These are phyloP conservation scores for Trematomus bernacchii DNA, from an alignment of 2,797 vertebrate species.

Conservation along the genomic window DNA sequence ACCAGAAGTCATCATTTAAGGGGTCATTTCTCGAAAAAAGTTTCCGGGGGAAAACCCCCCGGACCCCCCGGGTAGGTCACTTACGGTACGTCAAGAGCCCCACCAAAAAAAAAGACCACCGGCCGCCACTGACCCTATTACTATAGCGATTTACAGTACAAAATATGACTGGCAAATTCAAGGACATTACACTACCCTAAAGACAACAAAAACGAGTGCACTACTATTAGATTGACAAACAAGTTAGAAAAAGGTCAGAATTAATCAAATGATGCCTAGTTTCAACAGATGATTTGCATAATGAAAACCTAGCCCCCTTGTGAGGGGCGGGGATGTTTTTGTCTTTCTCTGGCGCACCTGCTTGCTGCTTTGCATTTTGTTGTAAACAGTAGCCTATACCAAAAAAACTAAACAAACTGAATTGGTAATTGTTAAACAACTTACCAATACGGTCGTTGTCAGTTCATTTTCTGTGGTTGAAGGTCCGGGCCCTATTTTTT, in stretches of 20 bases:
- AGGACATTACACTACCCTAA: background rate
- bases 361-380: slow-evolving; percentile 7
- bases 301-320: background rate
- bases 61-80: no score
- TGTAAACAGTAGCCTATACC: background rate
- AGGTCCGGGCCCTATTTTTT: slow-evolving; percentile 38
- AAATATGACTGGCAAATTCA: background rate
- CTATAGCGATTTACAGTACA: background rate
- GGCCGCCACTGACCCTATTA: no score
- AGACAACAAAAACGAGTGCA: background rate
- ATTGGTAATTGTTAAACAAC: slow-evolving; percentile 7
- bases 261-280: background rate
- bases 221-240: background rate
- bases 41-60: no score
- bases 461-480: slow-evolving; percentile 1
- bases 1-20: no score
- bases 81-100: no score
- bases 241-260: background rate
- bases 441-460: background rate
- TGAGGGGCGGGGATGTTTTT: background rate
- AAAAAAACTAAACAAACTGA: background rate
- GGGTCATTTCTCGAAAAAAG: no score
- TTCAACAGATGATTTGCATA: background rate
- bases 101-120: no score
- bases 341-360: background rate